phyloP scores from a whole-genome alignment of 2,113 vertebrate genomes.

The Salvelinus fontinalis region DNA sequence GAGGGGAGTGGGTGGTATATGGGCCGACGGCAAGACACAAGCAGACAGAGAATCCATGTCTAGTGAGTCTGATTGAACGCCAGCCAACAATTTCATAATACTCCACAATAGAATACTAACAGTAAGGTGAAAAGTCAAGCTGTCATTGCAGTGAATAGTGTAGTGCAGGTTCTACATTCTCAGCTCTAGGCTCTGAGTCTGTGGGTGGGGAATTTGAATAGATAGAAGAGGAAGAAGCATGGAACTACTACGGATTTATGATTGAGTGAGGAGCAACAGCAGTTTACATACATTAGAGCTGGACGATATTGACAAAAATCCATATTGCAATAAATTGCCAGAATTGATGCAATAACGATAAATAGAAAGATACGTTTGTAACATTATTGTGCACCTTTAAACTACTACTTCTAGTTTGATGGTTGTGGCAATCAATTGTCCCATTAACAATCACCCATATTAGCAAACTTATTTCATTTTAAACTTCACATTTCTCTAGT shows the following conservation, averaged over 20 bases:
- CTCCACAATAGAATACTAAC: slow-evolving; percentile 46
- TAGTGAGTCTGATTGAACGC: slow-evolving; percentile 44
- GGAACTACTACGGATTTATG: not conserved
- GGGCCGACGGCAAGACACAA: slow-evolving; percentile 59
- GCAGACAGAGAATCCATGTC: slow-evolving; percentile 58
- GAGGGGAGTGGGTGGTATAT: slow-evolving; percentile 57
- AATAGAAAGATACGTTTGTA: too few relatives aligned
- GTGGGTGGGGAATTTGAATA: not conserved
- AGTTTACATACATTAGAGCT: too few relatives aligned
- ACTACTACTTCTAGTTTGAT: too few relatives aligned
- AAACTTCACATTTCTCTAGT: too few relatives aligned
- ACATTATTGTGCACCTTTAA: too few relatives aligned
- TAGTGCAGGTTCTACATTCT: slow-evolving; percentile 58
- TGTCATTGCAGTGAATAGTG: slow-evolving; percentile 76
- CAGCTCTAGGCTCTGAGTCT: slow-evolving; percentile 41
- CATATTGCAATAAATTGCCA: too few relatives aligned
- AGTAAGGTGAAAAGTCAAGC: slow-evolving; percentile 70
- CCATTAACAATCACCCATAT: too few relatives aligned
- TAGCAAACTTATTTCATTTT: too few relatives aligned
- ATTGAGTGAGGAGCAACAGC: too few relatives aligned
- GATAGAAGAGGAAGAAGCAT: not conserved
- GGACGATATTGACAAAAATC: too few relatives aligned
- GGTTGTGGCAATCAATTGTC: too few relatives aligned
- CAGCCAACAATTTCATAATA: slow-evolving; percentile 61
- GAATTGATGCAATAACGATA: too few relatives aligned